phyloP scores from a whole-genome alignment of 2,797 vertebrate species.

The Apogon talboti region DNA sequence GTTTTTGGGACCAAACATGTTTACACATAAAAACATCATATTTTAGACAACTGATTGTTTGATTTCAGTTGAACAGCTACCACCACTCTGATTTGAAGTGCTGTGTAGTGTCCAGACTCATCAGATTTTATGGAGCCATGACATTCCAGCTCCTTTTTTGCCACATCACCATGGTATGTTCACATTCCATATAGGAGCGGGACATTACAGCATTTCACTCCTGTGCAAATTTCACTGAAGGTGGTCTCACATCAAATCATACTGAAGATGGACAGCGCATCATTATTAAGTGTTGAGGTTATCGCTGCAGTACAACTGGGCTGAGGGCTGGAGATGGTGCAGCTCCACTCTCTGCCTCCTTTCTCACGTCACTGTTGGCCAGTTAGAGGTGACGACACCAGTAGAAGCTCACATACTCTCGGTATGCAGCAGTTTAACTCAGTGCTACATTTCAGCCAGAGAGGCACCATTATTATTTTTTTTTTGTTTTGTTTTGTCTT shows the following conservation, averaged over 20 bases:
- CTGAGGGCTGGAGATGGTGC: not conserved
- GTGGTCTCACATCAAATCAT: slow-evolving; percentile 1
- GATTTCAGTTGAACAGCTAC: slow-evolving; percentile 35
- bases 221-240: slow-evolving; percentile 20
- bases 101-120: slow-evolving; percentile 35
- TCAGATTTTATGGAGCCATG: slow-evolving; percentile 44
- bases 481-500: slow-evolving; percentile 21
- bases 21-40: slow-evolving; percentile 57
- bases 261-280: slow-evolving; percentile 6
- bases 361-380: slow-evolving; percentile 16
- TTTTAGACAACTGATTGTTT: slow-evolving; percentile 42
- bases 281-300: not conserved
- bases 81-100: slow-evolving; percentile 30
- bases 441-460: slow-evolving; percentile 38
- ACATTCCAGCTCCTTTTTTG: slow-evolving; percentile 57
- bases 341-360: slow-evolving; percentile 29
- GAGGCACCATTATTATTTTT: slow-evolving; percentile 11
- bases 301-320: not conserved
- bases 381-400: slow-evolving; percentile 1
- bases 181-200: slow-evolving; percentile 71
- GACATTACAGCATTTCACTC: slow-evolving; percentile 48
- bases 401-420: slow-evolving; percentile 28
- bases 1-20: slow-evolving; percentile 77
- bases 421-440: slow-evolving; percentile 32
- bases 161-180: slow-evolving; percentile 52